These are phyloP conservation scores for Yponomeuta sedellus DNA, from an alignment of 2,888 invertebrate genomes.

Conservation along the genomic window DNA sequence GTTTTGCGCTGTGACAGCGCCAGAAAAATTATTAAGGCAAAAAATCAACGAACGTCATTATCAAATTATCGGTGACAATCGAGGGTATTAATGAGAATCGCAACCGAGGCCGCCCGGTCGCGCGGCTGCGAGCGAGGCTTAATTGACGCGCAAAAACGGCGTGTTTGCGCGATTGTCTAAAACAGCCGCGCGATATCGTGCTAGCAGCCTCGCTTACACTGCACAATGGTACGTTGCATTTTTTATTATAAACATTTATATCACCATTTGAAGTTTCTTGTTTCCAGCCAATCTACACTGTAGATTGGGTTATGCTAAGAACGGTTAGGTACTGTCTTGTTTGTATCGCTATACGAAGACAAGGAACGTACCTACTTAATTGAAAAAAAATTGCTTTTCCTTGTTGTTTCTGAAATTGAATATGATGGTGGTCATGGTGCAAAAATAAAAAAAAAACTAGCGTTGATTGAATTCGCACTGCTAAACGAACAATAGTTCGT, in stretches of 20 bases:
- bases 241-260: background rate
- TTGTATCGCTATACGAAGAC: too few species aligned
- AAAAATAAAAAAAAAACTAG: too few species aligned
- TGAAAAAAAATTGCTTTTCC: too few species aligned
- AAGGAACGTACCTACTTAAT: too few species aligned
- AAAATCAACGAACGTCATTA: background rate
- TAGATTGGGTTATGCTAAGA: too few species aligned
- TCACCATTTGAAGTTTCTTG: too few species aligned
- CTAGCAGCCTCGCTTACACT: background rate
- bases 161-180: conserved; percentile 1
- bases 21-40: background rate
- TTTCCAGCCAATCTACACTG: too few species aligned
- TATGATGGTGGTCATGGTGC: too few species aligned
- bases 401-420: too few species aligned
- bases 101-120: background rate
- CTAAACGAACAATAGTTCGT: too few species aligned
- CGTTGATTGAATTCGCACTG: too few species aligned
- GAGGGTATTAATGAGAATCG: background rate
- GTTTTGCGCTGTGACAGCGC: background rate
- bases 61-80: background rate
- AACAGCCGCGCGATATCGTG: conserved; percentile 2
- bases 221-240: background rate
- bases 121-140: background rate
- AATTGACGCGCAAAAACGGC: conserved; percentile 2
- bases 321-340: too few species aligned